Evolutionary conservation across 2,888 invertebrate species (phyloP).

Genomic region (Merodon equestris): DNA sequence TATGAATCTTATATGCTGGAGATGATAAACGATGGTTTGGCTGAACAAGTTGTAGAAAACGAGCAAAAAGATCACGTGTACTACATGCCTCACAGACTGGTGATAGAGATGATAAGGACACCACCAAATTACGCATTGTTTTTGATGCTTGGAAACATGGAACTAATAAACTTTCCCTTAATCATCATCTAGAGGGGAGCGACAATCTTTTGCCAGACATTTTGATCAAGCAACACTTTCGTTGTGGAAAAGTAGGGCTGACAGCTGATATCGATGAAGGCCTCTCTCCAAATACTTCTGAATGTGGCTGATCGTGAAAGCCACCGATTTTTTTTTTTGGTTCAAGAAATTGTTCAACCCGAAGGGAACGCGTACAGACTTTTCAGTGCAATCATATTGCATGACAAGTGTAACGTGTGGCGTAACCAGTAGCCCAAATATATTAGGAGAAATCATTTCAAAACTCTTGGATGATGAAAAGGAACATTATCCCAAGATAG

Average conservation of each 20-base stretch:
- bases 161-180: slow-evolving; percentile 62
- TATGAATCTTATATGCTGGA: slow-evolving; percentile 8
- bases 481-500: not conserved
- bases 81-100: slow-evolving; percentile 23
- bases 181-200: slow-evolving; percentile 69
- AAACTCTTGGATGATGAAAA: slow-evolving; percentile 11
- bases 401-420: slow-evolving; percentile 31
- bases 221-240: slow-evolving; percentile 35
- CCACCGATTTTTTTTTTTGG: slow-evolving; percentile 68
- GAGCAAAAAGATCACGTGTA: not conserved
- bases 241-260: slow-evolving; percentile 53
- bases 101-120: slow-evolving; percentile 25
- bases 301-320: slow-evolving; percentile 65
- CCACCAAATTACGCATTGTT: slow-evolving; percentile 46
- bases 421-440: slow-evolving; percentile 30
- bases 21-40: slow-evolving; percentile 5
- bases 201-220: slow-evolving; percentile 69
- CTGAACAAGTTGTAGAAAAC: slow-evolving; percentile 12
- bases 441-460: slow-evolving; percentile 14
- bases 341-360: slow-evolving; percentile 20
- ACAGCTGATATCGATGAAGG: slow-evolving; percentile 39
- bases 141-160: slow-evolving; percentile 46
- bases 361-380: slow-evolving; percentile 8
- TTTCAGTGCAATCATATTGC: slow-evolving; percentile 33
- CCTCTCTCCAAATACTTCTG: slow-evolving; percentile 53